Percentiles rank a stretch among this genome's conserved stretches.
These are phyloP conservation scores for Pogonognathellus flavescens DNA, from an alignment of 1,140 invertebrate species.

Conservation along the genomic window DNA sequence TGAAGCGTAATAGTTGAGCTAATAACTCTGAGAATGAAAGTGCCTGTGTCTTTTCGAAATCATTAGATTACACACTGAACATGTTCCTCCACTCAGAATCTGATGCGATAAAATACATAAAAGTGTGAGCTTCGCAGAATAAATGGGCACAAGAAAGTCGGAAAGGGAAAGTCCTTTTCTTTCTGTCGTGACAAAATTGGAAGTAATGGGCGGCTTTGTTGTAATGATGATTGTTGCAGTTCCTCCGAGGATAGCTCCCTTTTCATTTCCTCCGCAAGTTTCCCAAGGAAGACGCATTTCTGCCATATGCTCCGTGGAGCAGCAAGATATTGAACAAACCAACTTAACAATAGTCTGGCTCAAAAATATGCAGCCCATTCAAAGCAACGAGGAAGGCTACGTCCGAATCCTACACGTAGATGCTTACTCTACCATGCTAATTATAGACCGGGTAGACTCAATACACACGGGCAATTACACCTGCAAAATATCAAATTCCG, in stretches of 20 bases:
- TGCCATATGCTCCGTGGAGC: constrained; percentile 78
- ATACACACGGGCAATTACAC: constrained; percentile 70
- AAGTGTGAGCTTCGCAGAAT: constrained; percentile 23
- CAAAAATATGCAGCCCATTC: constrained; percentile 71
- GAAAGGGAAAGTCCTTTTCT: constrained; percentile 24
- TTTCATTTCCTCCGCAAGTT: constrained; percentile 75
- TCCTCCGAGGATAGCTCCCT: constrained; percentile 75
- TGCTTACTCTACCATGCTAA: constrained; percentile 75
- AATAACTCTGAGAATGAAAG: constrained; percentile 29
- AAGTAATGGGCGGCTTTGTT: constrained; percentile 52
- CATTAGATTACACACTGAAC: constrained; percentile 26
- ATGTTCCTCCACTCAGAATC: constrained; percentile 2
- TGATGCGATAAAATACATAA: constrained; percentile 29
- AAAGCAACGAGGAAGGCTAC: background rate
- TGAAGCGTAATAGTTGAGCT: constrained; percentile 36
- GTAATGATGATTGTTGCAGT: constrained; percentile 71
- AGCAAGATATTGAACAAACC: constrained; percentile 73
- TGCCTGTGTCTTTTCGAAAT: constrained; percentile 30
- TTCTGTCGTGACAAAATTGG: constrained; percentile 25
- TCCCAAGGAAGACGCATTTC: constrained; percentile 73
- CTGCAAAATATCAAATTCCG: constrained; percentile 71
- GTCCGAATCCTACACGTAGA: constrained; percentile 69
- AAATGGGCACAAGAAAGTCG: constrained; percentile 17
- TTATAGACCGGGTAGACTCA: constrained; percentile 65
- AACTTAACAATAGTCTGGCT: constrained; percentile 75